Conservation (phyloP, 2,797 vertebrate species). For the Spinibarbus caldwelli region DNA sequence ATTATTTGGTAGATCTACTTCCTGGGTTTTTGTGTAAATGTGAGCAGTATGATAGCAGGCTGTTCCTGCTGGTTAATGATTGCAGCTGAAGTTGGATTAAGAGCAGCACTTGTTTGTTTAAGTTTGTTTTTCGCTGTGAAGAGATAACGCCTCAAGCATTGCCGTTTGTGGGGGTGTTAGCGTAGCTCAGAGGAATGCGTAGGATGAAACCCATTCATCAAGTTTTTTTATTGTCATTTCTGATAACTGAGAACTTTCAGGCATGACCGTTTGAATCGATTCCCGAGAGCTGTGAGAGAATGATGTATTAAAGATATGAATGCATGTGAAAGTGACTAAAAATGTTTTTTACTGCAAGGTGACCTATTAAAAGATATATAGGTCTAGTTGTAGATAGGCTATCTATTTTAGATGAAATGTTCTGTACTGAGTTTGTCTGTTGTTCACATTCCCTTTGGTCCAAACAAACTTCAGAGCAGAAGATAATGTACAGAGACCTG, state of each 20-base stretch:
- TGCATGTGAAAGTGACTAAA: not conserved
- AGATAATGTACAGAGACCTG: not conserved
- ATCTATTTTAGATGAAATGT: not conserved
- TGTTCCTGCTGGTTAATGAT: slow-evolving; percentile 27
- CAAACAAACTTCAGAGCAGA: not conserved
- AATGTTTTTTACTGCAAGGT: not conserved
- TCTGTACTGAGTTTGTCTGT: not conserved
- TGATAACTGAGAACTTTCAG: not conserved
- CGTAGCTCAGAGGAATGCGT: not conserved
- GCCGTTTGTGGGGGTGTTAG: not conserved
- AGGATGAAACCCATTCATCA: not conserved
- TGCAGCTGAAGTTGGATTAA: not conserved
- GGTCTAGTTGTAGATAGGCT: not conserved
- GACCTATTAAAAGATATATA: not conserved
- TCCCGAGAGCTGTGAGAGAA: not conserved
- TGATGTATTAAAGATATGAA: not conserved
- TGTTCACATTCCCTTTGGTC: not conserved
- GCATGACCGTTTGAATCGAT: not conserved
- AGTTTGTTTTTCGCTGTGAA: not conserved
- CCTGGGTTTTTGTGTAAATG: not conserved
- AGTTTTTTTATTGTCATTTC: not conserved
- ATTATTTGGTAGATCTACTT: not conserved
- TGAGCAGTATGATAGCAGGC: not conserved
- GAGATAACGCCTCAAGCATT: slow-evolving; percentile 9
- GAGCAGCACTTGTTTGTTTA: slow-evolving; percentile 6